Percentiles rank a stretch among this genome's conserved stretches.
Evolutionary conservation across 2,888 invertebrate species (phyloP).

Genomic region (Dryadula phaetusa): DNA sequence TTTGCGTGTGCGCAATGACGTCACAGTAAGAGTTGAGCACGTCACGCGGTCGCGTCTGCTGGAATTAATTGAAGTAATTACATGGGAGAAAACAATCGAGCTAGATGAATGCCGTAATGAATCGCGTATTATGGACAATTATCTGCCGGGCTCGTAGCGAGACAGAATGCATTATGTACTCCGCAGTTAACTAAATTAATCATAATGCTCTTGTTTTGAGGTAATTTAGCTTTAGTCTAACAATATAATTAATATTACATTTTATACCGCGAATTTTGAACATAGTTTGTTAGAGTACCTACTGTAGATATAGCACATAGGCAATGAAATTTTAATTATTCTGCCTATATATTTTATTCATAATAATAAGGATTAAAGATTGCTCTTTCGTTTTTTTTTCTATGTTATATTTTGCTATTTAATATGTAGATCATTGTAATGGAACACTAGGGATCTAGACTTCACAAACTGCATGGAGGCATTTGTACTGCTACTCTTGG

Average conservation of each 20-base stretch:
- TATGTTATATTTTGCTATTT: no score
- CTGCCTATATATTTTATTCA: no score
- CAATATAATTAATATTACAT: conserved; percentile 43
- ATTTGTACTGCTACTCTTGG: no score
- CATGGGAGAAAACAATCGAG: conserved; percentile 76
- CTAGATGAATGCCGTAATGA: conserved; percentile 68
- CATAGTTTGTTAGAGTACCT: no score
- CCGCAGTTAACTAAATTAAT: conserved; percentile 59
- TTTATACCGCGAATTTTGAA: neutral
- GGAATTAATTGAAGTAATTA: conserved; percentile 80
- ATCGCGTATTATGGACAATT: conserved; percentile 69
- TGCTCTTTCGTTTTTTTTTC: no score
- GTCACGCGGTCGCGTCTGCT: conserved; percentile 70
- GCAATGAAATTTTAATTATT: no score
- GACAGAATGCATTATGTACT: conserved; percentile 59
- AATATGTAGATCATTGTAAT: no score
- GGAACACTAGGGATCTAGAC: no score
- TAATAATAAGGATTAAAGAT: no score
- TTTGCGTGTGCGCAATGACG: conserved; percentile 75
- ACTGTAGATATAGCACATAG: no score
- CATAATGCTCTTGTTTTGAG: conserved; percentile 45
- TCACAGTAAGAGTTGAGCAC: conserved; percentile 54
- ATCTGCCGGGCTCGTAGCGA: conserved; percentile 59
- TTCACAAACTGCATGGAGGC: no score
- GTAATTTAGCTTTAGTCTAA: conserved; percentile 44